These are phyloP conservation scores for Bergia sp. DNA, from an alignment of 92 coral and sea anemone species.

Conservation along the genomic window DNA sequence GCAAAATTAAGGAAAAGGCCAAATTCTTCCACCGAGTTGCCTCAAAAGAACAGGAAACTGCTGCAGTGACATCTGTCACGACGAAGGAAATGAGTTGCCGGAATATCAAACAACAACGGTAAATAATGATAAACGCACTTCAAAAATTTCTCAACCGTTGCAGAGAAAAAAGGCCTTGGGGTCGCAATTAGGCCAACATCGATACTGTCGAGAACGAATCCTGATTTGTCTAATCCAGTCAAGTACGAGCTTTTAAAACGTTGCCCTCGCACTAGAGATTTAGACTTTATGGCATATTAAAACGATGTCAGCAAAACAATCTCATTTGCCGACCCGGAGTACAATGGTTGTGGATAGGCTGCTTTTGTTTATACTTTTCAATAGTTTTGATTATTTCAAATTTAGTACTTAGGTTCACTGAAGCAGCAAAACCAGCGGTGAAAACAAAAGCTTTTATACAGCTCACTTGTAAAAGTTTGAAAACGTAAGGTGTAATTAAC, in stretches of 20 bases:
- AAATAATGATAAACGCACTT: not conserved
- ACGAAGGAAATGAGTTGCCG: constrained; percentile 13
- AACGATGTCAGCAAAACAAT: not conserved
- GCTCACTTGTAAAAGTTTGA: not conserved
- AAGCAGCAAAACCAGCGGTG: constrained; percentile 6
- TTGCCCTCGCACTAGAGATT: not conserved
- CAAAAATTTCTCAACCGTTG: constrained; percentile 12
- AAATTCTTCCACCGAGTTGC: constrained; percentile 21
- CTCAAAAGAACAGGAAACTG: constrained; percentile 46
- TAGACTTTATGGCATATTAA: not conserved
- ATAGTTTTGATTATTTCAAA: constrained; percentile 11
- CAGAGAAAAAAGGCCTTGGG: constrained; percentile 3
- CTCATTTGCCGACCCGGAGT: not conserved
- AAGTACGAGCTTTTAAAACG: not conserved
- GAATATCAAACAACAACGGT: constrained; percentile 11
- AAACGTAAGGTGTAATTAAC: not conserved
- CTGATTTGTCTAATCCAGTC: constrained; percentile 20
- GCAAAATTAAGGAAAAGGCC: constrained; percentile 14
- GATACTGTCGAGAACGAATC: not conserved
- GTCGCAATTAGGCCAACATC: constrained; percentile 9
- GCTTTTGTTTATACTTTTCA: constrained; percentile 16
- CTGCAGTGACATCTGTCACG: constrained; percentile 32
- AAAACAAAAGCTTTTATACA: not conserved
- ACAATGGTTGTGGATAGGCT: constrained; percentile 16
- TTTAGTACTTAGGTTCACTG: constrained; percentile 18